Conservation (phyloP, 2,797 vertebrate genomes). For the Lemur catta region DNA sequence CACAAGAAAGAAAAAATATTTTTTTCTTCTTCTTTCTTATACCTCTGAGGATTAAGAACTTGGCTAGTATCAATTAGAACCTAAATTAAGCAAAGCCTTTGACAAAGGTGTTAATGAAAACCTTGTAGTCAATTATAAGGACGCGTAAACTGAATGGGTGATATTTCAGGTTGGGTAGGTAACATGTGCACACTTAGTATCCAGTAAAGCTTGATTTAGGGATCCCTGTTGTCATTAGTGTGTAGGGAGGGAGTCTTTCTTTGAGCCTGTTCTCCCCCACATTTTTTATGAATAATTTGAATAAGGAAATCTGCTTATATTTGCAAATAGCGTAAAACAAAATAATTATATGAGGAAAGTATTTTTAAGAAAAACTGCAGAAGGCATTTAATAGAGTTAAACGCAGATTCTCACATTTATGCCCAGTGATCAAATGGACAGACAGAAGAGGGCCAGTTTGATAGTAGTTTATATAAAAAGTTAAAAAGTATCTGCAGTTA, state of each 20-base stretch:
- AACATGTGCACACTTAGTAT: no score
- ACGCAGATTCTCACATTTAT: not conserved
- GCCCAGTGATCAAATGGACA: not conserved
- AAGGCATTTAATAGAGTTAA: not conserved
- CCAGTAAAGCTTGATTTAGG: not conserved
- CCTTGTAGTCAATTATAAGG: not conserved
- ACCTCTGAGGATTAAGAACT: not conserved
- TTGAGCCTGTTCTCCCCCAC: not conserved
- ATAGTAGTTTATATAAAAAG: not conserved
- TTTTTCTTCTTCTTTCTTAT: not conserved
- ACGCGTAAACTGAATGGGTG: not conserved
- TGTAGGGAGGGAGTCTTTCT: not conserved
- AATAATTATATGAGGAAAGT: not conserved
- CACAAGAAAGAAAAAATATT: not conserved
- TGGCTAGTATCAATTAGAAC: not conserved
- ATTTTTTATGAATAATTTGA: constrained; percentile 19
- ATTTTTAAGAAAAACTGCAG: not conserved
- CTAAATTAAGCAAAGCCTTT: not conserved
- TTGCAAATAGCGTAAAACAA: not conserved
- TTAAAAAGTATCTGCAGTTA: not conserved
- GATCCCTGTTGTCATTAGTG: not conserved
- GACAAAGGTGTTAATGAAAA: not conserved
- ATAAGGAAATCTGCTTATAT: not conserved
- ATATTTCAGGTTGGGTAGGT: not conserved
- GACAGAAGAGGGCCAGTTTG: not conserved